Percentiles rank a stretch among this genome's conserved stretches.
phyloP scores from a whole-genome alignment of 2,888 invertebrate species.

The Blastobasis adustella region DNA sequence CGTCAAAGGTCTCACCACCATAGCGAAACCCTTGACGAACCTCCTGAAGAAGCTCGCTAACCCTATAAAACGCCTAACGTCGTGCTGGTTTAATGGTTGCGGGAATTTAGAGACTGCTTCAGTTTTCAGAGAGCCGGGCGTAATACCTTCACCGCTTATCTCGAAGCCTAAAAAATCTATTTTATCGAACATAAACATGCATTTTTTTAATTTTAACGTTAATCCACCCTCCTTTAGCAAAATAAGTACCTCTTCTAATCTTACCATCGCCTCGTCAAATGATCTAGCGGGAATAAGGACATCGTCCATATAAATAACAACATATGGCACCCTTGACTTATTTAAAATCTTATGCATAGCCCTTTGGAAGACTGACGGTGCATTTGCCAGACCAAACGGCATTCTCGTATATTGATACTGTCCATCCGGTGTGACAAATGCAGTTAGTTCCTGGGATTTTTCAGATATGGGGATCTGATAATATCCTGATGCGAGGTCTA shows the following conservation, averaged over 20 bases:
- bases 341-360: slow-evolving; percentile 2
- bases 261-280: slow-evolving; percentile 3
- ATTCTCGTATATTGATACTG: slow-evolving; percentile 8
- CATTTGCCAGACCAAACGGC: slow-evolving; percentile 13
- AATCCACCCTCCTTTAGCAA: slow-evolving; percentile 8
- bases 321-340: slow-evolving; percentile 1
- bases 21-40: too few relatives aligned
- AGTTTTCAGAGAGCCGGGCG: slow-evolving; percentile 4
- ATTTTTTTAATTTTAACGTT: slow-evolving; percentile 5
- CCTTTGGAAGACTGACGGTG: not conserved
- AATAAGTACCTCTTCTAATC: slow-evolving; percentile 2
- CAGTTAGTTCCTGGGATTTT: not conserved
- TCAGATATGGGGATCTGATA: not conserved
- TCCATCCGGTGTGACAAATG: not conserved
- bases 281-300: slow-evolving; percentile 4
- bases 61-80: slow-evolving; percentile 2
- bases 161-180: slow-evolving; percentile 6
- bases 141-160: not conserved
- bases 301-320: slow-evolving; percentile 10
- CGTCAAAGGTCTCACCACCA: slow-evolving; percentile 1
- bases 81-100: slow-evolving; percentile 1
- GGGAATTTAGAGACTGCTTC: slow-evolving; percentile 5
- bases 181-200: not conserved
- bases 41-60: slow-evolving; percentile 3
- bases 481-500: not conserved